A percentile compares a stretch with the other conserved stretches of the same genome.
Conservation (phyloP, 2,888 invertebrate species). For the Meganola albula region DNA sequence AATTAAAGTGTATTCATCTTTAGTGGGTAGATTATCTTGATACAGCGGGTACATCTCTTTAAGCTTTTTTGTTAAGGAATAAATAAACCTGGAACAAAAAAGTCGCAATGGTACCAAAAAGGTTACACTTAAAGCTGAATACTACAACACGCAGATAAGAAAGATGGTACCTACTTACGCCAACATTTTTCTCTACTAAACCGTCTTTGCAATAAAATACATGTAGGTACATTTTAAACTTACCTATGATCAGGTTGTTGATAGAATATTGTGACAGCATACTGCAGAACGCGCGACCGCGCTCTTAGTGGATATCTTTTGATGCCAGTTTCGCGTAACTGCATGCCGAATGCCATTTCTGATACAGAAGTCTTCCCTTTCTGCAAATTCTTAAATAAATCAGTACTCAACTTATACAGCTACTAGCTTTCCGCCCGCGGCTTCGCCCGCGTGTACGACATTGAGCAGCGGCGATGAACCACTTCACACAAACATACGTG, state of each 20-base stretch:
- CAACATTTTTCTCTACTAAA: no score
- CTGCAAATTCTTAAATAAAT: conserved; percentile 81
- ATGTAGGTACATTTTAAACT: no score
- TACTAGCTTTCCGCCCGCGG: no score
- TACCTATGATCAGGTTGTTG: conserved; percentile 85
- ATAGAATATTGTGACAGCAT: conserved; percentile 92
- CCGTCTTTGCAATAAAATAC: no score
- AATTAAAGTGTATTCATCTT: conserved; percentile 77
- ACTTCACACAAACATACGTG: no score
- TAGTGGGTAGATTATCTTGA: conserved; percentile 66
- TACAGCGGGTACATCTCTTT: conserved; percentile 84
- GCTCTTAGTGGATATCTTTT: conserved; percentile 91
- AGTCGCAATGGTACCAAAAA: no score
- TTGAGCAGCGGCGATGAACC: no score
- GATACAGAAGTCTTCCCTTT: conserved; percentile 90
- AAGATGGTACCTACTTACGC: no score
- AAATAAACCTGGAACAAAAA: conserved; percentile 81
- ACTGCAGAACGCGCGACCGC: conserved; percentile 91
- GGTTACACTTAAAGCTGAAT: no score
- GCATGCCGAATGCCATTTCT: conserved; percentile 95
- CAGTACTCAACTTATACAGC: neutral
- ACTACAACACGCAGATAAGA: no score
- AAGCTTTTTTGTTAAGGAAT: conserved; percentile 84
- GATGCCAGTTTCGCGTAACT: conserved; percentile 92
- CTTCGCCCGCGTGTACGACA: no score